Base-by-base conservation (phyloP, 2,797 vertebrate genomes). In the Tenualosa ilisha region DNA sequence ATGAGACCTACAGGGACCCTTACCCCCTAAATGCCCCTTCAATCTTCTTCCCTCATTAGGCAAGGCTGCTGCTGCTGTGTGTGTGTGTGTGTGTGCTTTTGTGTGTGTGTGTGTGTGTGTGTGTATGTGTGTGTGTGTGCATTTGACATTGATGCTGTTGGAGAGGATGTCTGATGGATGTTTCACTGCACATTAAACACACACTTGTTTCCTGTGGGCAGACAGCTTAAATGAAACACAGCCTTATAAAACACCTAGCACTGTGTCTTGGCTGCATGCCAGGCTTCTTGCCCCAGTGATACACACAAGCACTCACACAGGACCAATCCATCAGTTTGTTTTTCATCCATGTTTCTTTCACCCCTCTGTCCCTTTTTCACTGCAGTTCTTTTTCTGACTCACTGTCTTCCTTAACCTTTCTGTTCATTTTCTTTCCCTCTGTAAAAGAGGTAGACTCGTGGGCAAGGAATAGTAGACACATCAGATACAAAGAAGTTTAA, bases 141-240 rank as follows among this genome's bases (percentile, higher is more conserved):
- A 12, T 31, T n/a, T 22, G 56, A 59, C 20, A 22, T 22, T 59
- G 56, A 20, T 59, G 56, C 56, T 59, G 56, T 22, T 59, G 56
- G 56, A 22, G 56, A 22, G 56, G 56, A 59, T 59, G 56, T 82
- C 86, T 91, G 7, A 65, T 65, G 61, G 11, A 65, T 86, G 88
- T 90, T 88, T 90, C 84, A 86, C 88, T 86, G 87, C 89, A 85
- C 82, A 89, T 88, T 90, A 89, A 91, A 91, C 86, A 89, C 86
- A 83, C 88, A 84, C 61, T 87, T 83, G 85, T 86, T 83, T 86
- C 20, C 84, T 82, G 59, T 86, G 86, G 84, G 89, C 56, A 22
- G 17, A 4, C 17, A 20, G 20, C 56, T 59, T 59, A 59, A 59
- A 59, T 59, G 22, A 59, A 59, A 59, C 56, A 59, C 56, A 22